phyloP scores from a whole-genome alignment of 2,888 invertebrate genomes.

The Pheosia gnoma region DNA sequence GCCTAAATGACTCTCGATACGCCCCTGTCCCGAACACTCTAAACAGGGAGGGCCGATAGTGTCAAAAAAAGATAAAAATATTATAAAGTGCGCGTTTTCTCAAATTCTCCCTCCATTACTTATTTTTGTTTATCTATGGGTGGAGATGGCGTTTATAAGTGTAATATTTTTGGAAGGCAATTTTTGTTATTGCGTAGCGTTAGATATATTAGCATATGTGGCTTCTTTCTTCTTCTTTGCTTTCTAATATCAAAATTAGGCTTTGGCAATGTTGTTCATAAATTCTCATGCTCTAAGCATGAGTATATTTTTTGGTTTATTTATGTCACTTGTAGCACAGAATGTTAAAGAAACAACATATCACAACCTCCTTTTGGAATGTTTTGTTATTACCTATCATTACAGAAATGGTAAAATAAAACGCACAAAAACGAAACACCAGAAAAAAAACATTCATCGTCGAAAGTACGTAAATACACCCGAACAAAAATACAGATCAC shows the following conservation, averaged over 20 bases:
- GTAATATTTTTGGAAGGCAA: slow-evolving; percentile 20
- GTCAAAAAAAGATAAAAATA: slow-evolving; percentile 84
- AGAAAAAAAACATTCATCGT: slow-evolving; percentile 11
- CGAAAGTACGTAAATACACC: slow-evolving; percentile 44
- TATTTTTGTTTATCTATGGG: slow-evolving; percentile 49
- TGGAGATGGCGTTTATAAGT: slow-evolving; percentile 35
- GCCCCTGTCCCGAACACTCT: slow-evolving; percentile 75
- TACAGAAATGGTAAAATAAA: not conserved
- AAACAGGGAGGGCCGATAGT: slow-evolving; percentile 77
- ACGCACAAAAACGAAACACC: not conserved
- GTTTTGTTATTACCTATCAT: not conserved
- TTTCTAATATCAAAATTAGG: not conserved
- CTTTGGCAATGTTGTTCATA: not conserved
- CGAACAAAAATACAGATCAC: slow-evolving; percentile 41
- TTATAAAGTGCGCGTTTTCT: slow-evolving; percentile 76
- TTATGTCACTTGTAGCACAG: too few relatives aligned
- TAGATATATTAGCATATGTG: slow-evolving; percentile 2
- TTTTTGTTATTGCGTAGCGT: slow-evolving; percentile 7
- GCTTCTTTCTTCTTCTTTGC: not conserved
- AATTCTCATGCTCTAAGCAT: too few relatives aligned
- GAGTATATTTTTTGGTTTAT: not conserved
- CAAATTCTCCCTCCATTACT: slow-evolving; percentile 42
- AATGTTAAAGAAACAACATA: not conserved
- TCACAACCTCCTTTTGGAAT: not conserved
- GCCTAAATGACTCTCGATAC: slow-evolving; percentile 75